Conservation (phyloP, 1,140 invertebrate species). For the Trichoplusia ni region DNA sequence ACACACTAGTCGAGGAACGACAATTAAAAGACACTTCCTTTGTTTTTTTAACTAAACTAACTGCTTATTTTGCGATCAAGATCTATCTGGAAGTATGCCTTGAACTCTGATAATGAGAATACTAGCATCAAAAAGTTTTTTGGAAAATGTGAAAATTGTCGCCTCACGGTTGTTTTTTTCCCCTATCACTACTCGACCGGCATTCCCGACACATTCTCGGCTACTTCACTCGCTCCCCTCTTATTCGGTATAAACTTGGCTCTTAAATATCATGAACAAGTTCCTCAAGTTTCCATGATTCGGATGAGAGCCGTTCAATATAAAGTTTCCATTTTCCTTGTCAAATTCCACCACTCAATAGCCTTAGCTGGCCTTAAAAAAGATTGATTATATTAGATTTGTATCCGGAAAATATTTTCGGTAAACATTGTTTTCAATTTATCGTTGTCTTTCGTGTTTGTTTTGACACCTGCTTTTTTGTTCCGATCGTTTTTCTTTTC, state of each 20-base stretch:
- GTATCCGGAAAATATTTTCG: not conserved
- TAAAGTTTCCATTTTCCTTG: conserved; percentile 22
- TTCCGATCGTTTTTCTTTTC: not conserved
- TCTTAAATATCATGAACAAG: conserved; percentile 39
- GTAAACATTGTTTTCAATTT: not conserved
- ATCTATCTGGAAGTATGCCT: no score
- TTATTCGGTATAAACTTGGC: conserved; percentile 32
- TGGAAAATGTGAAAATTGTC: no score
- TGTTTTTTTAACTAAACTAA: no score
- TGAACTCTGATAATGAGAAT: no score
- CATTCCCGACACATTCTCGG: no score
- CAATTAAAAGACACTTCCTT: no score
- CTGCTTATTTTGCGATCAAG: no score
- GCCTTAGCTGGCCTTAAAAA: not conserved
- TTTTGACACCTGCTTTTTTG: not conserved
- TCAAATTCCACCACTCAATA: conserved; percentile 11
- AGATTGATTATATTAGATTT: conserved; percentile 13
- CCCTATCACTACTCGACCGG: no score
- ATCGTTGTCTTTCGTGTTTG: not conserved
- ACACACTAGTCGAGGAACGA: no score
- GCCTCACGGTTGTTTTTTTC: no score
- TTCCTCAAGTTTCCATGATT: conserved; percentile 22
- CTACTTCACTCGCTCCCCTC: conserved; percentile 1
- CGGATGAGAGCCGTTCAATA: conserved; percentile 6
- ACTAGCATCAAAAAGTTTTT: no score